Evolutionary conservation across 2,113 vertebrate species (phyloP), one percentile per base, ranked within the genome.

Genomic region (Meles meles): DNA sequence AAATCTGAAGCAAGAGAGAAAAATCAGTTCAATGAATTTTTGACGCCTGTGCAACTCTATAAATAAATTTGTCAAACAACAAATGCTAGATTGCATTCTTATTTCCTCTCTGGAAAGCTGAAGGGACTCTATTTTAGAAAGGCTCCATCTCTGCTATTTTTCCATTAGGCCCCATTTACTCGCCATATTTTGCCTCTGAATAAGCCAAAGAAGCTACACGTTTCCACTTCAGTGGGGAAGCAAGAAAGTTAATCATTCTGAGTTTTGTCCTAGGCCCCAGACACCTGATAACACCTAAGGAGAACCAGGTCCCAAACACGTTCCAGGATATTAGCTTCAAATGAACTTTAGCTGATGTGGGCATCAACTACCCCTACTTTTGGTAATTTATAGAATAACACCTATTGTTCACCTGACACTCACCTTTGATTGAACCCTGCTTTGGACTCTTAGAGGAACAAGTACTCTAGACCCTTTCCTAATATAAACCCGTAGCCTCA

Each of bases 1-100:
- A 95, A 90, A 90, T 65, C 52, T 90, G 69, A 95, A 88, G 11
- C 37, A 89, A 80, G n/a, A 81, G 72, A 37, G 27, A 59, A 94
- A 91, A 52, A 34, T 82, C 6, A 37, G 3, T 34, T 59, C 29
- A 83, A 37, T 77, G 44, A 14, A 57, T 83, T 42, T 87, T 93
- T 82, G 44, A 92, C 63, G 37, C 2, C 82, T 37, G 18, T 86
- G 89, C 23, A 81, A 74, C 23, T 74, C 52, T 57, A 5, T 52
- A 49, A 76, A 27, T 67, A 42, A 61, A 21, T 71, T 52, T 49
- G 59, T 31, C 18, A 49, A 76, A 18, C n/a, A 84, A n/a, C 67
- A 81, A 63, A 94, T 47, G 42, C 27, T 27, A 37, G 52, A 71
- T 77, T 20, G 8, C 31, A 55, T 90, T 31, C 59, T 82, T 63